Conservation (phyloP, 2,797 vertebrate genomes). For the Phalloptychus januarius region DNA sequence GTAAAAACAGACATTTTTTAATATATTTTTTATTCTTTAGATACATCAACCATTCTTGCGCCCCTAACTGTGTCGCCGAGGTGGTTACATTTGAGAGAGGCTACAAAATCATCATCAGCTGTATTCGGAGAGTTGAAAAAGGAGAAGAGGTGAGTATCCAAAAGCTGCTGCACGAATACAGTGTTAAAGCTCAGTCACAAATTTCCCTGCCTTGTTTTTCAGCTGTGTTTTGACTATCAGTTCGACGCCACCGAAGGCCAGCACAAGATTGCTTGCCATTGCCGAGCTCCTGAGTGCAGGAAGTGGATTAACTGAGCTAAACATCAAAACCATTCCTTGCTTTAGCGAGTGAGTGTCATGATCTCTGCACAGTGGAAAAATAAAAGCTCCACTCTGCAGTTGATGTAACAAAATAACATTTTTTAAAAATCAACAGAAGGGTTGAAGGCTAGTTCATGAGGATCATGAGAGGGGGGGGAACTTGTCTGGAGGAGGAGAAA, state of each 20-base stretch:
- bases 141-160: conserved; percentile 91
- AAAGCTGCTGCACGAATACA: neutral
- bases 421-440: conserved; percentile 61
- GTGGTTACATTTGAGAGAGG: conserved; percentile 97
- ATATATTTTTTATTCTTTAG: conserved; percentile 71
- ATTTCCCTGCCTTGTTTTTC: conserved; percentile 48
- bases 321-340: conserved; percentile 82
- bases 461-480: neutral
- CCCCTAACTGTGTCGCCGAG: conserved; percentile 96
- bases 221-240: conserved; percentile 99
- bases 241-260: conserved; percentile 92
- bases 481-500: conserved; percentile 59
- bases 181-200: neutral
- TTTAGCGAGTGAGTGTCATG: conserved; percentile 72
- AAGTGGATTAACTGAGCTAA: conserved; percentile 95
- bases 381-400: conserved; percentile 64
- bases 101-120: conserved; percentile 99
- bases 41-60: conserved; percentile 98
- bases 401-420: conserved; percentile 47
- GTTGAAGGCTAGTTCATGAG: conserved; percentile 29
- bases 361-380: conserved; percentile 74
- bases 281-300: conserved; percentile 94
- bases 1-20: neutral
- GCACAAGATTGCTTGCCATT: conserved; percentile 97
- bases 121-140: conserved; percentile 92